Base-by-base conservation (phyloP, 2,797 vertebrate genomes). In the Rhynchonycteris naso region DNA sequence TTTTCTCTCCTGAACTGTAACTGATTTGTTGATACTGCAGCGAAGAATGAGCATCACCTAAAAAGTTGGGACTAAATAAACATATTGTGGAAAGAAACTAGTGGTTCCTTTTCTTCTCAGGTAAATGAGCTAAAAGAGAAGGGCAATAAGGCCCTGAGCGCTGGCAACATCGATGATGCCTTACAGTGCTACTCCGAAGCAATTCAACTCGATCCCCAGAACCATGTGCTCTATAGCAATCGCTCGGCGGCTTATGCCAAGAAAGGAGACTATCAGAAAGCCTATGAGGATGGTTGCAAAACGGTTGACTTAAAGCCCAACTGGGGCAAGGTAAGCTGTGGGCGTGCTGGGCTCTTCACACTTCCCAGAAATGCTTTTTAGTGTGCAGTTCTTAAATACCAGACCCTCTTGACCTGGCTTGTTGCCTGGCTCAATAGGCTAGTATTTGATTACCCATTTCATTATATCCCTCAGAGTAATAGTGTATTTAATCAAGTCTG, bases 191-290 rank as follows among this genome's bases (percentile, higher is more conserved):
- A 99, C 98, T 99, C 99, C 0, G 99, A 99, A 88, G 99, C 99
- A n/a, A 98, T 99, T 96, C 97, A 98, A n/a, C 95, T 99, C 7
- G 99, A 99, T 81, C 98, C 99, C 43, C 97, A 98, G 95, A 99
- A 99, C 98, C 99, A 99, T 16, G 99, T 99, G 89, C 99, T 99
- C 56, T 99, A 98, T 98, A 99, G 99, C 98, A 99, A 99, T 94
- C 99, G 98, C 28, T 98, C 98, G 0, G 98, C 98, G 0, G 98
- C 98, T 16, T 98, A 98, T 0, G 98, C 98, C 56, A 98, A 99
- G 87, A 99, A 99, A 88, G 99, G 99, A 0, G 99, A 98, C 59
- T 98, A 99, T 85, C 97, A 98, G 95, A 99, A 98, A 14, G 99
- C 99, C 18, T 98, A 99, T 2, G 98, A 99, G 93, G 99, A 99